Evolutionary conservation across 2,113 vertebrate genomes (phyloP).

Genomic region (Agelaius phoeniceus): DNA sequence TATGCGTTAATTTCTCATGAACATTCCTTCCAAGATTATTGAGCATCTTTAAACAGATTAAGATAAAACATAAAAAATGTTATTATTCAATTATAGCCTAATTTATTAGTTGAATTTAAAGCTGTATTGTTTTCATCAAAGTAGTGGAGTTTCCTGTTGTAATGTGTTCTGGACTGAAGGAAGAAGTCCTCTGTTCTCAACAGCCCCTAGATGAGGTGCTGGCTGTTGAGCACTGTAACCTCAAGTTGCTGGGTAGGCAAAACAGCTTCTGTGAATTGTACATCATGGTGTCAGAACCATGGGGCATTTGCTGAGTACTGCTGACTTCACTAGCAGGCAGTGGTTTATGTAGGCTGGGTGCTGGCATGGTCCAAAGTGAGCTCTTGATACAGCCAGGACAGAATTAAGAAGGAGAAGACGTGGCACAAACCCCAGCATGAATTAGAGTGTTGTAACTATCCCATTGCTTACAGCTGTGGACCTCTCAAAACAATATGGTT

Average conservation of each 20-base stretch:
- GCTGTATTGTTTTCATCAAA: neutral
- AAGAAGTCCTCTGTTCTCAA: neutral
- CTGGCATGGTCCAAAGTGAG: neutral
- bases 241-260: neutral
- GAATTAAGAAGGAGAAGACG: neutral
- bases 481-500: neutral
- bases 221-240: neutral
- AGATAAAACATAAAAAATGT: neutral
- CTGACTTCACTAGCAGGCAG: neutral
- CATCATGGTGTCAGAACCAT: neutral
- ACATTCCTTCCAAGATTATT: neutral
- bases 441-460: neutral
- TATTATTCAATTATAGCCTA: neutral
- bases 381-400: neutral
- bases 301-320: neutral
- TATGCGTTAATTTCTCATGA: neutral
- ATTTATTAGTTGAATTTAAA: neutral
- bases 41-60: neutral
- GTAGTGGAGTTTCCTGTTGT: neutral
- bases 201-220: neutral
- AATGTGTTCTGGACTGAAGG: neutral
- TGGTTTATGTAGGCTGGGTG: neutral
- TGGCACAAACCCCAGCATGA: rapidly evolving
- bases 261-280: neutral
- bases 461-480: neutral